Evolutionary conservation across 2,888 invertebrate species (phyloP), one percentile per base, ranked within the genome.

Genomic region (Habrosyne pyritoides): DNA sequence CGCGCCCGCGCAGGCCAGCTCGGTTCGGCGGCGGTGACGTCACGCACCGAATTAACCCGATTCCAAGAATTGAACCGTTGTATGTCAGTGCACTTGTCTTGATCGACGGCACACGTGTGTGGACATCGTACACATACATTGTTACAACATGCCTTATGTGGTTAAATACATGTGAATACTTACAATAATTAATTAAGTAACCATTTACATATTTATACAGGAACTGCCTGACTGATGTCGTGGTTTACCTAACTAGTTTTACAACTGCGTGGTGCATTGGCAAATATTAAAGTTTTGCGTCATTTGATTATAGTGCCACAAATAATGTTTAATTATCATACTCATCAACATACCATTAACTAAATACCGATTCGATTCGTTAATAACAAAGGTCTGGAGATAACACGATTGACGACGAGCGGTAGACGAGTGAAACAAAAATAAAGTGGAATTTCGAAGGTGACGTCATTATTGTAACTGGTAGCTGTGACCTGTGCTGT

Each of bases 31-130:
- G 26, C 26, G 64, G 63, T 89, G 88, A 89, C 89, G 90, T 90
- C 89, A 89, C 79, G 77, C 75, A 77, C 87, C 74, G 77, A 90
- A 89, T 91, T 90, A 89, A 89, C 87, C 83, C 80, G 80, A 80
- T 90, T 89, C 91, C 69, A 76, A 87, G 89, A 90, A 90, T 75
- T 74, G 77, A 83, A 82, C 79, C 83, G 83, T 83, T 78, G 79
- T 82, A 81, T 81, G 86, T 83, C 81, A 81, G 84, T 87, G 86
- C 87, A 87, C 87, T 87, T 86, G 88, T 86, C 86, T 81, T 77
- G 84, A 83, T 80, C 73, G 78, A 66, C 71, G 68, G 75, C 83
- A 69, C 87, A 86, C 18, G 18, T 85, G 86, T 88, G 89, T 84
- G 81, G 79, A 80, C 79, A 79, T 70, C 73, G 71, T 77, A 71